Evolutionary conservation across 2,888 invertebrate species (phyloP).

Genomic region (Shargacucullia verbasci): DNA sequence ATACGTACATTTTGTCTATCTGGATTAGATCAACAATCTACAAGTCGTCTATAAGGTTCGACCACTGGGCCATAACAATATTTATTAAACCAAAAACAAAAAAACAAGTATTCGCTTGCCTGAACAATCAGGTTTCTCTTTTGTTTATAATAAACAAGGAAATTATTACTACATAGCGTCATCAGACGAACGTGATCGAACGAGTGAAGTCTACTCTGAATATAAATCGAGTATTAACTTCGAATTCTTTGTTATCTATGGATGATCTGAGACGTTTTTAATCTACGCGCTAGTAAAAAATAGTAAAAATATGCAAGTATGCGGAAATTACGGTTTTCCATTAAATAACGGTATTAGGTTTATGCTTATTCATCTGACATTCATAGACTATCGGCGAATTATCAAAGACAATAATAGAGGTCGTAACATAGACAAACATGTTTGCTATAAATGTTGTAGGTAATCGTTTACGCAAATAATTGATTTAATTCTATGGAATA

Average conservation of each 20-base stretch:
- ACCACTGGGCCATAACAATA: background rate
- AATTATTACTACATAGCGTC: slow-evolving; percentile 28
- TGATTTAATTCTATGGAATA: no score
- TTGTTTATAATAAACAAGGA: slow-evolving; percentile 47
- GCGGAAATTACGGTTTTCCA: slow-evolving; percentile 22
- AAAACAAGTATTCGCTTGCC: background rate
- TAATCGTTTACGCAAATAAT: no score
- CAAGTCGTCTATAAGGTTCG: no score
- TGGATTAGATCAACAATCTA: no score
- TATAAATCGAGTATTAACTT: slow-evolving; percentile 42
- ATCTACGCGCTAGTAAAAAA: slow-evolving; percentile 2
- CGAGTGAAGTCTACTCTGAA: slow-evolving; percentile 25
- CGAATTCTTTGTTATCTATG: slow-evolving; percentile 29
- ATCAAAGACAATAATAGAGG: no score
- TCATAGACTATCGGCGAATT: no score
- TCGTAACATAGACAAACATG: no score
- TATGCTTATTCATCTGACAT: no score
- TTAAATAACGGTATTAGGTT: background rate
- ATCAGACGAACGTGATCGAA: slow-evolving; percentile 37
- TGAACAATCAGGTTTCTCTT: slow-evolving; percentile 18
- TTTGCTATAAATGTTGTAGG: no score
- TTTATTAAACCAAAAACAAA: background rate
- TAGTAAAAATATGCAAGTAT: slow-evolving; percentile 25
- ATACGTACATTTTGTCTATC: no score
- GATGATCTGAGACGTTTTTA: slow-evolving; percentile 13